These are phyloP conservation scores for Anguilla japonica DNA, from an alignment of 2,113 vertebrate species.

Conservation along the genomic window DNA sequence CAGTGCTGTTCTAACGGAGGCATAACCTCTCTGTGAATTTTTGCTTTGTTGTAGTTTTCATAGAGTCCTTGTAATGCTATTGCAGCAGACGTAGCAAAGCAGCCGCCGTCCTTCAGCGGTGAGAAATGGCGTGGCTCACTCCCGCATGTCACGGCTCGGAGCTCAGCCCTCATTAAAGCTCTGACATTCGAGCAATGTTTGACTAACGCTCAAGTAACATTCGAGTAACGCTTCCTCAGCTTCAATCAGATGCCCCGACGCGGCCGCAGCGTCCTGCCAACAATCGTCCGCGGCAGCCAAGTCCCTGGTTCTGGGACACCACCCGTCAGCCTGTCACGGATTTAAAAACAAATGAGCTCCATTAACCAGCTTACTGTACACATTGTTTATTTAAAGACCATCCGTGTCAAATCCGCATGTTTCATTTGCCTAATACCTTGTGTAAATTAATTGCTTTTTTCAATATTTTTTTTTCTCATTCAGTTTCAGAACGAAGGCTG, in stretches of 20 bases:
- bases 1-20: neutral
- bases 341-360: slow-evolving; percentile 28
- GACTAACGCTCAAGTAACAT: no score
- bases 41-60: neutral
- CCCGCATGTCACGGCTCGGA: neutral
- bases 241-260: neutral
- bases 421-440: slow-evolving; percentile 46
- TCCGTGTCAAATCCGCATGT: slow-evolving; percentile 46
- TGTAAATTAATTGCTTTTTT: slow-evolving; percentile 37
- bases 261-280: neutral
- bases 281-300: neutral
- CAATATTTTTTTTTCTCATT: neutral
- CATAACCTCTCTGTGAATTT: neutral
- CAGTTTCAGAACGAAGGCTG: slow-evolving; percentile 12
- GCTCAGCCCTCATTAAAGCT: neutral
- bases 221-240: neutral
- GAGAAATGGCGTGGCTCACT: no score
- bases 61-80: neutral
- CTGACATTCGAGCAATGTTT: neutral
- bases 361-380: slow-evolving; percentile 35
- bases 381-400: slow-evolving; percentile 40
- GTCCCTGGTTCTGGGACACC: neutral
- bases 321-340: slow-evolving; percentile 11
- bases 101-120: no score
- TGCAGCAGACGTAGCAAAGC: neutral